Evolutionary conservation across 2,888 invertebrate species (phyloP).

Genomic region (Aleiodes leptofemur): DNA sequence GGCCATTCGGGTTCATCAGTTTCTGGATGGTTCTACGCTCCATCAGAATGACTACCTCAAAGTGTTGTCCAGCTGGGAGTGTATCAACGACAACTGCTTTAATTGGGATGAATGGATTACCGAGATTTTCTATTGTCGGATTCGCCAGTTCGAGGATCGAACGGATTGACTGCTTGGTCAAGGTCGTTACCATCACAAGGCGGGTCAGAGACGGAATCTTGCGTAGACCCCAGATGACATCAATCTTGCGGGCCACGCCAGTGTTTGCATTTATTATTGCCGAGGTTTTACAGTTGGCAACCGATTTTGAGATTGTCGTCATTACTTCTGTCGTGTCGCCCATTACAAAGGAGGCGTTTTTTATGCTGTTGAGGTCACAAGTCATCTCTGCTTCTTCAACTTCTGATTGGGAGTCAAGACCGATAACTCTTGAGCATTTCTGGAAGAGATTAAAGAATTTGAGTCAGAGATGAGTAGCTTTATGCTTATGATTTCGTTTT

Average conservation of each 20-base stretch:
- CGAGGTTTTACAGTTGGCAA: conserved; percentile 63
- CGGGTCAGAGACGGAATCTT: conserved; percentile 67
- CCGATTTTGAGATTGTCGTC: conserved; percentile 61
- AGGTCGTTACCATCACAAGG: conserved; percentile 70
- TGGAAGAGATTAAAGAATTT: conserved; percentile 51
- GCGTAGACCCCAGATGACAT: conserved; percentile 69
- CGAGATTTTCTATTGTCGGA: conserved; percentile 63
- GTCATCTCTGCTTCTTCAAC: conserved; percentile 73
- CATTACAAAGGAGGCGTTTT: conserved; percentile 70
- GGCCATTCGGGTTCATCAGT: conserved; percentile 50
- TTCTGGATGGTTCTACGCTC: conserved; percentile 68
- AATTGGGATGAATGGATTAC: conserved; percentile 70
- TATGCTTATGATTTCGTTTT: not conserved
- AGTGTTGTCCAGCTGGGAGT: conserved; percentile 68
- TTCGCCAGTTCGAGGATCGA: conserved; percentile 71
- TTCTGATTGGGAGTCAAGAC: conserved; percentile 71
- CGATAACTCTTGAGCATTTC: conserved; percentile 72
- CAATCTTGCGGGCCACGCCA: conserved; percentile 69
- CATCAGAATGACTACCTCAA: conserved; percentile 71
- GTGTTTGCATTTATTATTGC: conserved; percentile 71
- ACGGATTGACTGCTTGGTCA: conserved; percentile 73
- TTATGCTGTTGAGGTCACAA: conserved; percentile 69
- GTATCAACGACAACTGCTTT: conserved; percentile 71
- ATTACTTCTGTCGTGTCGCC: conserved; percentile 68
- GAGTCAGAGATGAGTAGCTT: not conserved